A percentile compares a stretch with the other conserved stretches of the same genome.
Evolutionary conservation across 2,888 invertebrate species (phyloP).

Genomic region (Sminthurides aquaticus): DNA sequence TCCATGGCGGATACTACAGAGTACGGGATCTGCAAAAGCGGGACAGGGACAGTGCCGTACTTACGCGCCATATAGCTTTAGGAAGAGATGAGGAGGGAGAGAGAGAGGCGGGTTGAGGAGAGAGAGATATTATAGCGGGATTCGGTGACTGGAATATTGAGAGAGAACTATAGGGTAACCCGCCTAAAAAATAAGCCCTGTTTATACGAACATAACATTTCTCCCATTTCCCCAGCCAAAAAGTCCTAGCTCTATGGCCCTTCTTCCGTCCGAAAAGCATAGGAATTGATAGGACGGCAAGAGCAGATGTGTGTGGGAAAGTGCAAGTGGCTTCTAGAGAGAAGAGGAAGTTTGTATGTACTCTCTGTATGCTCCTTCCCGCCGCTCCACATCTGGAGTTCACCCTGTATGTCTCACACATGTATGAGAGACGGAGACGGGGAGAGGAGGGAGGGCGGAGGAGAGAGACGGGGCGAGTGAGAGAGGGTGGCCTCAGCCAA

Average conservation of each 20-base stretch:
- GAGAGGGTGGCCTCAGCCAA: conserved; percentile 3
- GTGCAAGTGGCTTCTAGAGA: background rate
- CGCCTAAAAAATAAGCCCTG: background rate
- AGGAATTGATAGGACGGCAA: too few species aligned
- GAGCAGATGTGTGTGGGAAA: background rate
- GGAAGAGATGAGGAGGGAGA: background rate
- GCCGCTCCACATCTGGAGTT: background rate
- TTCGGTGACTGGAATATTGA: background rate
- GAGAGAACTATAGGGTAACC: background rate
- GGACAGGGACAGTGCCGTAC: too few species aligned
- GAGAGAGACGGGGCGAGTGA: background rate
- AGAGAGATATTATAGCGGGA: background rate
- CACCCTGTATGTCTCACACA: background rate
- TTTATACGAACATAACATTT: too few species aligned
- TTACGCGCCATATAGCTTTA: too few species aligned
- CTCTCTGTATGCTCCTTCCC: background rate
- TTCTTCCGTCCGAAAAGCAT: too few species aligned
- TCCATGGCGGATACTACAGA: too few species aligned
- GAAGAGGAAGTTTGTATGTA: background rate
- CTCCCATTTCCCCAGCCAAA: too few species aligned
- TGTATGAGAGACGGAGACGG: background rate
- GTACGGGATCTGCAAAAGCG: too few species aligned
- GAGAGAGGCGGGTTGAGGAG: too few species aligned
- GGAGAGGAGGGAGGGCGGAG: background rate
- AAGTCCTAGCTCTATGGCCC: too few species aligned